Conservation (phyloP, 2,888 invertebrate species). For the Poecilus cupreus region DNA sequence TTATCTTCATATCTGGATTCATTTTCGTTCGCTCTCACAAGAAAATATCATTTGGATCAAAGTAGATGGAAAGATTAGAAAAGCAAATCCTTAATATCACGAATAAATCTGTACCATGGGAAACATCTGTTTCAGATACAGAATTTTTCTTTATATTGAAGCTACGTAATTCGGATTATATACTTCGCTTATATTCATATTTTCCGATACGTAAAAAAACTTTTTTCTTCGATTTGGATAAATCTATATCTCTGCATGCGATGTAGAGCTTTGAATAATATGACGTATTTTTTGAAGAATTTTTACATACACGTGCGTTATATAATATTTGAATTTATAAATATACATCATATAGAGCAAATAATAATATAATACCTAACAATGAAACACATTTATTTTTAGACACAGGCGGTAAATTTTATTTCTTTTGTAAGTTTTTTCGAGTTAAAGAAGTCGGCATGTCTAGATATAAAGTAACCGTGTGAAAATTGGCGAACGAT, state of each 20-base stretch:
- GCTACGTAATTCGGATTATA: neutral
- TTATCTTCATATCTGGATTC: no score
- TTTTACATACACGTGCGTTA: neutral
- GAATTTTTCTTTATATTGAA: neutral
- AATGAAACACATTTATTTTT: neutral
- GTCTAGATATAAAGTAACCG: neutral
- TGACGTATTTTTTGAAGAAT: neutral
- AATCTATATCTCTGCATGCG: neutral
- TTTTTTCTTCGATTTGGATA: neutral
- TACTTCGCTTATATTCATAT: neutral
- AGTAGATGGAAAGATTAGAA: neutral
- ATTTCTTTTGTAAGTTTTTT: neutral
- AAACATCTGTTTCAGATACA: neutral
- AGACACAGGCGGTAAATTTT: neutral
- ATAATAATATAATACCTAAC: neutral
- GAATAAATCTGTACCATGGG: neutral
- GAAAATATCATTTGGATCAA: neutral
- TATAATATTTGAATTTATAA: neutral
- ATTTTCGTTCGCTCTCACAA: no score
- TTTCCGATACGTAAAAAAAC: neutral
- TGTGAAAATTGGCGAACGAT: constrained; percentile 15
- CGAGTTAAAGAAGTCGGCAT: neutral
- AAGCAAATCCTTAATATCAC: neutral
- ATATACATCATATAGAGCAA: no score
- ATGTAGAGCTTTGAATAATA: neutral